Conservation (phyloP, 2,797 vertebrate species). For the Cephalopachus bancanus region DNA sequence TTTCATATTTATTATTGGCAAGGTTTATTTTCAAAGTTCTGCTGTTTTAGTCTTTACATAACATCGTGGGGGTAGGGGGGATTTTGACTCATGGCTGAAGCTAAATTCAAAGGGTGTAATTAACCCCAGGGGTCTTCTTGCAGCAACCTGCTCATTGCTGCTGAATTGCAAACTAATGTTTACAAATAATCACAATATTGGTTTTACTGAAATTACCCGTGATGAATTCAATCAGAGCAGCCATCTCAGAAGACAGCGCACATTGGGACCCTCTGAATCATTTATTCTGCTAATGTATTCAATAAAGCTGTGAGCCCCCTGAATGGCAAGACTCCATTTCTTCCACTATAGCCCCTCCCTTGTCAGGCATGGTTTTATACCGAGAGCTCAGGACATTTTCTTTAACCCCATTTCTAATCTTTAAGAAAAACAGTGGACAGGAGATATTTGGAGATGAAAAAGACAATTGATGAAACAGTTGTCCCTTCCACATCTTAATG, state of each 20-base stretch:
- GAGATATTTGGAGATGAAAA: conserved; percentile 7
- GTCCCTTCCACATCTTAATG: neutral
- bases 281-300: conserved; percentile 54
- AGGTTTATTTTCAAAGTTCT: conserved; percentile 54
- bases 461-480: neutral
- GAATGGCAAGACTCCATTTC: neutral
- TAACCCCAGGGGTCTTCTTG: conserved; percentile 76
- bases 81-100: conserved; percentile 64
- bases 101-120: conserved; percentile 71
- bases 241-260: conserved; percentile 59
- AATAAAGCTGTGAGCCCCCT: conserved; percentile 3
- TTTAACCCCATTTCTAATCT: neutral
- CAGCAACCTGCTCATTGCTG: conserved; percentile 72
- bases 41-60: conserved; percentile 61
- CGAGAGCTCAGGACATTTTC: neutral
- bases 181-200: conserved; percentile 83
- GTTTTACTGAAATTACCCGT: conserved; percentile 79
- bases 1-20: conserved; percentile 32
- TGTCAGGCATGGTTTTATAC: neutral
- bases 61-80: conserved; percentile 39
- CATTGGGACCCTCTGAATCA: conserved; percentile 54
- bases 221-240: conserved; percentile 74
- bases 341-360: neutral
- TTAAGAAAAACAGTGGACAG: neutral
- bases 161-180: conserved; percentile 79